Evolutionary conservation across 2,797 vertebrate species (phyloP).

Genomic region (Eremophila alpestris): DNA sequence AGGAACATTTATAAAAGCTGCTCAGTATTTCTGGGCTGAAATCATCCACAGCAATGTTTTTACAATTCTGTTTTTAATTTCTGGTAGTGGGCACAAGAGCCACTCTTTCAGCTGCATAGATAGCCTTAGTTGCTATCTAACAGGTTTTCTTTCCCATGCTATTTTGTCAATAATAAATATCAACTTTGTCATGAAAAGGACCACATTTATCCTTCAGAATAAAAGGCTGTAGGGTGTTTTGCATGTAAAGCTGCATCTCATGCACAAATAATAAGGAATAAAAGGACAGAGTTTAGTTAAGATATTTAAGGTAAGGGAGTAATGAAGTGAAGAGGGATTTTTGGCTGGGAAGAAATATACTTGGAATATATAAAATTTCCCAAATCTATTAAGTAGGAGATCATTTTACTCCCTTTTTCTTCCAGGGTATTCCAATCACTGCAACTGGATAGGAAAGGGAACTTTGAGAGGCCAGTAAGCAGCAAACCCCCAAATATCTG

Average conservation of each 20-base stretch:
- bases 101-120: background rate
- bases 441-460: background rate
- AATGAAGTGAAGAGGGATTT: background rate
- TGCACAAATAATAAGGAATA: background rate
- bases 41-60: slow-evolving; percentile 9
- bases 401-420: background rate
- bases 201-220: background rate
- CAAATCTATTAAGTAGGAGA: background rate
- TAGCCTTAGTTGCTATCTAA: background rate
- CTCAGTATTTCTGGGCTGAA: slow-evolving; percentile 2
- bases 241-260: background rate
- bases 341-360: background rate
- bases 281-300: background rate
- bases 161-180: background rate
- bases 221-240: background rate
- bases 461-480: background rate
- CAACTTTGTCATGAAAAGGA: background rate
- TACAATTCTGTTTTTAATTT: slow-evolving; percentile 22
- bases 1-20: background rate
- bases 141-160: background rate
- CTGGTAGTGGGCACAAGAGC: background rate
- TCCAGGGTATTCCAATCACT: background rate
- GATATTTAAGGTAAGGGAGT: background rate
- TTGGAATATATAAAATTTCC: background rate
- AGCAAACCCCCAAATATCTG: background rate